Conservation (phyloP, 35 echinoderm and acorn worm species). For the Apostichopus japonicus region DNA sequence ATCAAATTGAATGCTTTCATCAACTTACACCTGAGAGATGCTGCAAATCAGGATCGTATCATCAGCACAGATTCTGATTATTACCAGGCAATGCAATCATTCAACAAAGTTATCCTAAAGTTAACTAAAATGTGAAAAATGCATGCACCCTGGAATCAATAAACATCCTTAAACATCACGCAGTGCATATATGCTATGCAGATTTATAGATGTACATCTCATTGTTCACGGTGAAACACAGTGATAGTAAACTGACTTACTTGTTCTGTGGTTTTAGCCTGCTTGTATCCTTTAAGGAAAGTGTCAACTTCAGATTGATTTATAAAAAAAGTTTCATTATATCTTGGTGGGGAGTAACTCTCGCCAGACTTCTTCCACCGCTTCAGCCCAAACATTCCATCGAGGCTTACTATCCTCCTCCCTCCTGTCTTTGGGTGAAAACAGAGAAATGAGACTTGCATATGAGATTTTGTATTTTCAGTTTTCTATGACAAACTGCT, state of each 20-base stretch:
- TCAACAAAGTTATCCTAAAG: too few relatives aligned
- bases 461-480: too few relatives aligned
- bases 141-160: too few relatives aligned
- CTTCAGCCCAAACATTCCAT: slow-evolving; percentile 16
- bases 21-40: too few relatives aligned
- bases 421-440: background rate
- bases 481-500: too few relatives aligned
- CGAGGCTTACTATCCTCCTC: background rate
- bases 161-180: too few relatives aligned
- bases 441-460: background rate
- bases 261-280: background rate
- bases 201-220: background rate
- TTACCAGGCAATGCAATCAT: too few relatives aligned
- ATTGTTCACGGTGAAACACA: background rate
- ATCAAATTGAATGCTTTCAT: too few relatives aligned
- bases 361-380: slow-evolving; percentile 29
- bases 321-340: background rate
- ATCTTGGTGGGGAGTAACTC: background rate
- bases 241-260: background rate
- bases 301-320: background rate
- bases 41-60: too few relatives aligned
- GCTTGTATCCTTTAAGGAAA: background rate
- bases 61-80: too few relatives aligned
- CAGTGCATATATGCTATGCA: background rate
- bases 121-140: too few relatives aligned